Percentiles rank a stretch among this genome's conserved stretches.
Conservation (phyloP, 2,888 invertebrate species). For the Ornithoptera priamus region DNA sequence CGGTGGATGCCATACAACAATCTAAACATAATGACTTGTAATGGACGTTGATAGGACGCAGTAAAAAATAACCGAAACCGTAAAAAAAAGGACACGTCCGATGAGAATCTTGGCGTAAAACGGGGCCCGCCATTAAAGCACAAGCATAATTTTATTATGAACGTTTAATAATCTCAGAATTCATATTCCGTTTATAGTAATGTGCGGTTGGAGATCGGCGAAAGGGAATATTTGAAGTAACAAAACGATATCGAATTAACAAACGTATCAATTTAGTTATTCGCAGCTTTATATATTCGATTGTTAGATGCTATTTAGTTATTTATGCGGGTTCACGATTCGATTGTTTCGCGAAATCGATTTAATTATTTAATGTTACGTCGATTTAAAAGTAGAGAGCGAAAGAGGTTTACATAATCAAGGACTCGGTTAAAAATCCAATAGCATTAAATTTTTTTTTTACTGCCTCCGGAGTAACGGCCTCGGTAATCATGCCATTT, state of each 20-base stretch:
- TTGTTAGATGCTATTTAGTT: conserved; percentile 43
- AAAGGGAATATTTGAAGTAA: conserved; percentile 45
- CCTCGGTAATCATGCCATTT: conserved; percentile 19
- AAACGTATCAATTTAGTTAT: conserved; percentile 57
- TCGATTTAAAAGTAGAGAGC: conserved; percentile 12
- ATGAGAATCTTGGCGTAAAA: conserved; percentile 34
- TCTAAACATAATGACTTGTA: conserved; percentile 67
- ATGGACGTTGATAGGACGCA: conserved; percentile 59
- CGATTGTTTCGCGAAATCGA: conserved; percentile 41
- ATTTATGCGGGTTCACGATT: conserved; percentile 43
- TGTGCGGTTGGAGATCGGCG: conserved; percentile 40
- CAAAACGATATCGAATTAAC: conserved; percentile 56
- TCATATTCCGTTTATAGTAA: conserved; percentile 56
- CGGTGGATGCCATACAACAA: conserved; percentile 58
- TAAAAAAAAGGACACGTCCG: conserved; percentile 25
- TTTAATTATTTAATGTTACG: conserved; percentile 30
- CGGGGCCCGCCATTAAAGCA: conserved; percentile 31
- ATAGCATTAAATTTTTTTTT: conserved; percentile 15
- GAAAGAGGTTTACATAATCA: conserved; percentile 18
- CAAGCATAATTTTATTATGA: conserved; percentile 36
- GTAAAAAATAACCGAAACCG: conserved; percentile 27
- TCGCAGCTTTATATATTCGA: conserved; percentile 46
- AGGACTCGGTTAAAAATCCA: conserved; percentile 18
- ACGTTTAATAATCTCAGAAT: conserved; percentile 36
- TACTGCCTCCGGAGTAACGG: conserved; percentile 5